These are phyloP conservation scores for Plusia festucae DNA, from an alignment of 2,888 invertebrate species.

Conservation along the genomic window DNA sequence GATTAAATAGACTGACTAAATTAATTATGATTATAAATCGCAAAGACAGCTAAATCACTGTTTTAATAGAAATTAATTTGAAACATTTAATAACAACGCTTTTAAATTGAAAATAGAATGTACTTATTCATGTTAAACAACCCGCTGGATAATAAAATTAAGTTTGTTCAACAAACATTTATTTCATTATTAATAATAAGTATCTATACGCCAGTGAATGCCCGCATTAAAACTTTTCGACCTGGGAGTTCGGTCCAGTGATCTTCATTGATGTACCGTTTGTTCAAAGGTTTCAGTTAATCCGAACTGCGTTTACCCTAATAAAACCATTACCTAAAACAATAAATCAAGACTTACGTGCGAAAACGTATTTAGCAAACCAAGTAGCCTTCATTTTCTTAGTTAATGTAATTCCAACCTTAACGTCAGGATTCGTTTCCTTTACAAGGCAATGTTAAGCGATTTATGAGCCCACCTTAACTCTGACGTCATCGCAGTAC, in stretches of 20 bases:
- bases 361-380: conserved; percentile 40
- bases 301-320: conserved; percentile 32
- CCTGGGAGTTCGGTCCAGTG: conserved; percentile 51
- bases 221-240: conserved; percentile 63
- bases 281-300: conserved; percentile 36
- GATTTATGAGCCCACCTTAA: conserved; percentile 44
- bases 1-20: too few relatives aligned
- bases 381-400: conserved; percentile 47
- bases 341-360: conserved; percentile 46
- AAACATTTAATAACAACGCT: too few relatives aligned
- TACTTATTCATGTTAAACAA: neutral
- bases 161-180: neutral
- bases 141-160: neutral
- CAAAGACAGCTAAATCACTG: too few relatives aligned
- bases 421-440: conserved; percentile 53
- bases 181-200: neutral
- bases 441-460: conserved; percentile 41
- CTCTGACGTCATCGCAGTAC: conserved; percentile 38
- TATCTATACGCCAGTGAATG: conserved; percentile 15
- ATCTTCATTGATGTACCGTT: conserved; percentile 46
- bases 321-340: conserved; percentile 41
- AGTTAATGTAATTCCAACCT: conserved; percentile 50
- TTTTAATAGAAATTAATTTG: too few relatives aligned
- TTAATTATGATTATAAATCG: too few relatives aligned
- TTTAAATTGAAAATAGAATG: too few relatives aligned